These are phyloP conservation scores for Panonychus citri DNA, from an alignment of 1,140 invertebrate species.

Conservation along the genomic window DNA sequence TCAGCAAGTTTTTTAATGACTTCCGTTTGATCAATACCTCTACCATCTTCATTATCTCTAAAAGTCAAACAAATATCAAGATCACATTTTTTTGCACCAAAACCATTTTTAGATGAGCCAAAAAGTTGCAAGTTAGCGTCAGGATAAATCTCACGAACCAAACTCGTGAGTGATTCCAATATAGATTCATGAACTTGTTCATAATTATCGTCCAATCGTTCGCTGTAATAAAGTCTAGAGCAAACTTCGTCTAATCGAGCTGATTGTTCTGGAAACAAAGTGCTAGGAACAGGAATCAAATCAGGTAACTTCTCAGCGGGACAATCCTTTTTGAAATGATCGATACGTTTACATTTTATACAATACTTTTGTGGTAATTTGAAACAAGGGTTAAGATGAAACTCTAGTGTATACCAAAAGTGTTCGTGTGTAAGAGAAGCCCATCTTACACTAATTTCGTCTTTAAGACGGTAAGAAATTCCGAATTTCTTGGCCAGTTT, in stretches of 20 bases:
- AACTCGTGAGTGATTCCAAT: neutral
- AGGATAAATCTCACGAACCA: neutral
- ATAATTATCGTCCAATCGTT: neutral
- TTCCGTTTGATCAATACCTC: slow-evolving; percentile 21
- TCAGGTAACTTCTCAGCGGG: slow-evolving; percentile 29
- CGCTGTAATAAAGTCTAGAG: neutral
- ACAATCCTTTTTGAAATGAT: slow-evolving; percentile 29
- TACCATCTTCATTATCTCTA: slow-evolving; percentile 18
- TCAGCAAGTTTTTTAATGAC: slow-evolving; percentile 25
- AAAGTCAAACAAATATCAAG: slow-evolving; percentile 37
- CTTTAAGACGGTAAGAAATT: neutral
- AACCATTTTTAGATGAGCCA: slow-evolving; percentile 38
- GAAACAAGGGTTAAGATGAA: slow-evolving; percentile 1
- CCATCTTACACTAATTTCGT: neutral
- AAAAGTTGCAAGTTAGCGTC: slow-evolving; percentile 28
- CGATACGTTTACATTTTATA: slow-evolving; percentile 28
- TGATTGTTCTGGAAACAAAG: neutral
- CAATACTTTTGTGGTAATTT: slow-evolving; percentile 28
- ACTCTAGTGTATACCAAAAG: neutral
- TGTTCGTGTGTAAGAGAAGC: neutral
- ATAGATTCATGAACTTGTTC: neutral
- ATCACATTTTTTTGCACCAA: slow-evolving; percentile 34
- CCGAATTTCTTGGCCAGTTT: neutral
- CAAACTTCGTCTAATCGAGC: neutral
- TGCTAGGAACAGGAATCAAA: slow-evolving; percentile 21